Evolutionary conservation across 1,140 invertebrate genomes (phyloP), one percentile per base, ranked within the genome.

Genomic region (Streblospio benedicti): DNA sequence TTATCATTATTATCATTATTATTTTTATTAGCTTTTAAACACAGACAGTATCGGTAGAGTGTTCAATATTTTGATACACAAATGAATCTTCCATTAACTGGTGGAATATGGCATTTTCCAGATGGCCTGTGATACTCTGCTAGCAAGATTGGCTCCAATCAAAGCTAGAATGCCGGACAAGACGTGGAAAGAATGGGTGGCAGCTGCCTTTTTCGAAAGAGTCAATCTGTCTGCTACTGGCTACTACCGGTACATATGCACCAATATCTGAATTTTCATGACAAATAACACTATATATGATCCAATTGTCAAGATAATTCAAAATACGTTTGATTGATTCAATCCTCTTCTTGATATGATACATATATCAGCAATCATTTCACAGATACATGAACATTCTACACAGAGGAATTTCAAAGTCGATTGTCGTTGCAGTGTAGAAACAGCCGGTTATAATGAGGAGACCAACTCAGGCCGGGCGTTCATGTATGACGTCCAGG

Each of bases 211-310:
- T 33, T 14, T 0, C 2, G 2, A 55, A 35, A 55, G 41, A 31
- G 41, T 55, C 31, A 55, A 55, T 55, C 52, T 55, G 16, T 55
- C 52, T 0, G 52, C 52, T n/a, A 35, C 33, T 18, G 52, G 52
- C n/a, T 55, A 38, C 20, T 33, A 18, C 28, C 33, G 41, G 52
- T 55, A 35, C 18, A 23, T 33, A n/a, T n/a, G n/a, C n/a, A n/a
- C n/a, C n/a, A n/a, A n/a, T n/a, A n/a, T n/a, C n/a, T n/a, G n/a
- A n/a, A n/a, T n/a, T n/a, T n/a, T n/a, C n/a, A n/a, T n/a, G n/a
- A n/a, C n/a, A n/a, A n/a, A n/a, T n/a, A n/a, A n/a, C n/a, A n/a
- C n/a, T n/a, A n/a, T n/a, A n/a, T n/a, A n/a, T n/a, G n/a, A n/a
- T n/a, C n/a, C n/a, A n/a, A n/a, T n/a, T n/a, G n/a, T n/a, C n/a